A percentile compares a stretch with the other conserved stretches of the same genome.
Evolutionary conservation across 2,113 vertebrate genomes (phyloP).

Genomic region (Poecilia latipinna): DNA sequence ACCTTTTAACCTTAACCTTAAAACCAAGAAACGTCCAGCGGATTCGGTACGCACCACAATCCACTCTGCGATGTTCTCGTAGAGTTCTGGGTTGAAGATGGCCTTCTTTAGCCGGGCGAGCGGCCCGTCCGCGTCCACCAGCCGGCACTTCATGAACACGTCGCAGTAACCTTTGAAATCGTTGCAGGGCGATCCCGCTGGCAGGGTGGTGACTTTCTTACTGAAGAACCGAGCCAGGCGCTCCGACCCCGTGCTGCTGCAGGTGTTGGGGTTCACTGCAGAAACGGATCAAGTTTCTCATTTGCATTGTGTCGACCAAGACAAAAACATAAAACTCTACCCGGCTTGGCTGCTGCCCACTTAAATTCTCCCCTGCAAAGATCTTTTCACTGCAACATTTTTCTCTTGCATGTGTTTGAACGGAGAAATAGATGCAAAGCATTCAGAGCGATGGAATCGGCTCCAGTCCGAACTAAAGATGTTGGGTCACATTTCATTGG

Average conservation of each 20-base stretch:
- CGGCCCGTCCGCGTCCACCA: conserved; percentile 96
- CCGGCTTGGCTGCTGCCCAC: too few relatives aligned
- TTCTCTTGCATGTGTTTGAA: too few relatives aligned
- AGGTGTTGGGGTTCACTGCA: conserved; percentile 75
- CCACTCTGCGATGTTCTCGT: conserved; percentile 99
- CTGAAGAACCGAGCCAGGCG: conserved; percentile 82
- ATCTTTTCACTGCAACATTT: too few relatives aligned
- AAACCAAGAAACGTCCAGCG: neutral
- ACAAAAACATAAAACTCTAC: neutral
- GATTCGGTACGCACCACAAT: conserved; percentile 87
- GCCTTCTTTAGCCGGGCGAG: conserved; percentile 97
- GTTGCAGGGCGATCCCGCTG: conserved; percentile 96
- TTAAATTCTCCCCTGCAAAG: too few relatives aligned
- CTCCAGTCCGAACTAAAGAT: too few relatives aligned
- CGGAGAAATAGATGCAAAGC: too few relatives aligned
- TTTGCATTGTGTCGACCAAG: neutral
- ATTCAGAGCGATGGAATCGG: too few relatives aligned
- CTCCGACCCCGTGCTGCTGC: conserved; percentile 76
- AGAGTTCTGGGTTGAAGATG: conserved; percentile 97
- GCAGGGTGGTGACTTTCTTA: conserved; percentile 90
- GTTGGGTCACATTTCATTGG: too few relatives aligned
- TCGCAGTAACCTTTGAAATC: conserved; percentile 99
- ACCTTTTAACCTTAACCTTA: conserved; percentile 68
- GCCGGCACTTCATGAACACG: conserved; percentile 96
- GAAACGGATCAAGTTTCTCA: conserved; percentile 4